A percentile compares a stretch with the other conserved stretches of the same genome.
These are phyloP conservation scores for Pan troglodytes DNA, from an alignment of 2,113 vertebrate genomes.

Conservation along the genomic window DNA sequence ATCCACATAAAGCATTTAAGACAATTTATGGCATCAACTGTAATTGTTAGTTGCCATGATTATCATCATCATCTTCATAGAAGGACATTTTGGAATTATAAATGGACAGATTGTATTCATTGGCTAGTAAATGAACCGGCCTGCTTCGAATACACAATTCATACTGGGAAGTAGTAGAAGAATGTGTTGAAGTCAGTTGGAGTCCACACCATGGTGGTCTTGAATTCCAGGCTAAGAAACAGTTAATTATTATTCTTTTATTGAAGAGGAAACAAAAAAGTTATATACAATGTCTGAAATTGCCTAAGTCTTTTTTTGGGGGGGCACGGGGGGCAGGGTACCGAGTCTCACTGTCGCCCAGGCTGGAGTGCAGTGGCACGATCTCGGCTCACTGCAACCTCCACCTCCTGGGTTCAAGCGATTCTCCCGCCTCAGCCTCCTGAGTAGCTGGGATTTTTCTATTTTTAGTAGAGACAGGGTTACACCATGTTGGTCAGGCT, in stretches of 20 bases:
- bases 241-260: background rate
- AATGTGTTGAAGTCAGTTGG: background rate
- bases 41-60: background rate
- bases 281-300: background rate
- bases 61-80: background rate
- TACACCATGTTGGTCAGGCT: too few relatives aligned
- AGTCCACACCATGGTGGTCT: background rate
- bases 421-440: too few relatives aligned
- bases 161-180: background rate
- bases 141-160: background rate
- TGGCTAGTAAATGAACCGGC: background rate
- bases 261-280: constrained; percentile 32
- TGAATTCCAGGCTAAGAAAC: background rate
- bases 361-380: too few relatives aligned
- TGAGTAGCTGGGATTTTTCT: too few relatives aligned
- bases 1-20: constrained; percentile 1
- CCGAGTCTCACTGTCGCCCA: too few relatives aligned
- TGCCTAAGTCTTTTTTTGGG: background rate
- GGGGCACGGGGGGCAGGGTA: too few relatives aligned
- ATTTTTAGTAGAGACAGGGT: too few relatives aligned
- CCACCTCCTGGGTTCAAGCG: too few relatives aligned
- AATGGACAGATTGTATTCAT: background rate
- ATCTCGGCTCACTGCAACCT: too few relatives aligned
- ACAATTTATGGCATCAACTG: background rate
- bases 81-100: background rate